A percentile compares a stretch with the other conserved stretches of the same genome.
phyloP scores from a whole-genome alignment of 2,888 invertebrate species.

The Hirtodrosophila alboralis region DNA sequence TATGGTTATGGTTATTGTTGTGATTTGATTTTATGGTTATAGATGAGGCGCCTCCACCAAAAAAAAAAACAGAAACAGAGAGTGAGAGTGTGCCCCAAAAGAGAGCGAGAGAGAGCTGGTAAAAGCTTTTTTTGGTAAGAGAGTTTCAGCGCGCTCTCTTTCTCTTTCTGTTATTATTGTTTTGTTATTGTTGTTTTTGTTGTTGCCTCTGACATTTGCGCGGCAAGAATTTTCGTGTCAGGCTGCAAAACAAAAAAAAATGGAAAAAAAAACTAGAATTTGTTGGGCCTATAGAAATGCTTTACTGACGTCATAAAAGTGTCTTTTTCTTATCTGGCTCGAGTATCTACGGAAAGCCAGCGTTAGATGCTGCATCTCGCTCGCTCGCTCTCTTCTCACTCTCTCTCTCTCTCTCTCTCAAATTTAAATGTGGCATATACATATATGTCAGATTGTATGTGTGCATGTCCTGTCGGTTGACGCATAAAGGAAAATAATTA shows the following conservation, averaged over 20 bases:
- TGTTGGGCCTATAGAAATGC: slow-evolving; percentile 76
- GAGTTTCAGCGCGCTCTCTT: slow-evolving; percentile 30
- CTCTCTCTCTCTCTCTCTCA: slow-evolving; percentile 34
- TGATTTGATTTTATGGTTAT: slow-evolving; percentile 78
- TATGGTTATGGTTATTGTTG: slow-evolving; percentile 78
- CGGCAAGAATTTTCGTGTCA: slow-evolving; percentile 50
- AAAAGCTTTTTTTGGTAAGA: slow-evolving; percentile 9
- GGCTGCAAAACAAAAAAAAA: slow-evolving; percentile 56
- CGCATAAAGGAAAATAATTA: slow-evolving; percentile 80
- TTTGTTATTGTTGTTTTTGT: slow-evolving; percentile 37
- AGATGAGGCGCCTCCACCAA: slow-evolving; percentile 56
- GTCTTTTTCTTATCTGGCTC: slow-evolving; percentile 75
- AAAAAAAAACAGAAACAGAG: background rate
- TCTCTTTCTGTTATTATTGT: slow-evolving; percentile 55
- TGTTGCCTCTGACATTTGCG: slow-evolving; percentile 58
- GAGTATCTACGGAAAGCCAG: slow-evolving; percentile 72
- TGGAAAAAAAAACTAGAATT: too few relatives aligned
- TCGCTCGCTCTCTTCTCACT: slow-evolving; percentile 25
- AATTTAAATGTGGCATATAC: slow-evolving; percentile 70
- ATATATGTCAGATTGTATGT: slow-evolving; percentile 5
- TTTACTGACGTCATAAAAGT: slow-evolving; percentile 78
- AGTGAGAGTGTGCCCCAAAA: background rate
- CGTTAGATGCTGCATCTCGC: slow-evolving; percentile 44
- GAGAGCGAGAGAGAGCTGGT: slow-evolving; percentile 1
- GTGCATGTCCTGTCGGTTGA: slow-evolving; percentile 54